A percentile compares a stretch with the other conserved stretches of the same genome.
Conservation (phyloP, 2,113 vertebrate species). For the Sylvicapra grimmia region DNA sequence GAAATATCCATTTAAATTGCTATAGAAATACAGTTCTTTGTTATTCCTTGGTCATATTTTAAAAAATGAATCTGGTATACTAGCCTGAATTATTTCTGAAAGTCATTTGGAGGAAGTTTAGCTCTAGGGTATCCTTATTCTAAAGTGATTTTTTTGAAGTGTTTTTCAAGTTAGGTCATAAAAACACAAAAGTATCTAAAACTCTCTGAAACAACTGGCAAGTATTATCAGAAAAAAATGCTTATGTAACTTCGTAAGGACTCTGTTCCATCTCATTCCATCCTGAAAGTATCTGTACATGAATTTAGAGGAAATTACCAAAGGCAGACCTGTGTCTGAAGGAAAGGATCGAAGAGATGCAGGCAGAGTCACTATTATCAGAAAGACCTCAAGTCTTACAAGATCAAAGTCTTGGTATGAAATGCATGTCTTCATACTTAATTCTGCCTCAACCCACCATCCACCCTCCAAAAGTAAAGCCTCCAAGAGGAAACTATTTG, state of each 20-base stretch:
- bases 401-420: constrained; percentile 29
- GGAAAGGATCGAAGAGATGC: constrained; percentile 16
- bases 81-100: constrained; percentile 31
- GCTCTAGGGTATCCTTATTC: constrained; percentile 38
- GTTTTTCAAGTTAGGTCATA: constrained; percentile 47
- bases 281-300: background rate
- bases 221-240: constrained; percentile 32
- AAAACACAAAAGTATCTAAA: constrained; percentile 53
- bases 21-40: background rate
- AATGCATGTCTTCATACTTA: constrained; percentile 12
- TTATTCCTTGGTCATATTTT: constrained; percentile 10
- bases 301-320: constrained; percentile 16
- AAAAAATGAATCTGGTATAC: constrained; percentile 15
- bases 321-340: background rate
- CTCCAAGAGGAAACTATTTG: background rate
- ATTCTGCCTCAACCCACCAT: background rate
- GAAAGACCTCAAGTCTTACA: background rate
- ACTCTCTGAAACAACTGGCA: constrained; percentile 13
- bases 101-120: constrained; percentile 50
- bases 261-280: background rate
- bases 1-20: background rate
- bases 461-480: background rate
- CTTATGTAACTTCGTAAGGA: constrained; percentile 27
- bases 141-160: constrained; percentile 40
- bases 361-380: background rate